phyloP scores from a whole-genome alignment of 1,140 invertebrate species.

The Drosophila repleta region DNA sequence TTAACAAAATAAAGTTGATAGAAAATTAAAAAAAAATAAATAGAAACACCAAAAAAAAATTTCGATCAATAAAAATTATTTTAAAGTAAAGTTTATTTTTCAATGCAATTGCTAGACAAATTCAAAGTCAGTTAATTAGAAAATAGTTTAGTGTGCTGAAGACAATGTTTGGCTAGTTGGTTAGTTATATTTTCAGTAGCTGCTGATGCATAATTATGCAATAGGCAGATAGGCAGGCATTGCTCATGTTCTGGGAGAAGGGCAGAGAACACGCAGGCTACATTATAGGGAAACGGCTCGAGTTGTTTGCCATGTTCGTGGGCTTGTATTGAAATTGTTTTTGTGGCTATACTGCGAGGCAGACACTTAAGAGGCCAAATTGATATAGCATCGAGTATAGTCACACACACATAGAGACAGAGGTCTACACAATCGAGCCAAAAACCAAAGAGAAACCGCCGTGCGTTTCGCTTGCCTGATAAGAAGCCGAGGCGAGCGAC shows the following conservation, averaged over 20 bases:
- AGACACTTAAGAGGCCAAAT: conserved; percentile 17
- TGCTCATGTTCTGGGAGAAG: background rate
- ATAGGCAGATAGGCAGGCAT: conserved; percentile 22
- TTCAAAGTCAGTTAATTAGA: too few species aligned
- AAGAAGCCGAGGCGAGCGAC: conserved; percentile 31
- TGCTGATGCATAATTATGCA: conserved; percentile 19
- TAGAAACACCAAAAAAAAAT: too few species aligned
- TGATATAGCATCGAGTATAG: conserved; percentile 23
- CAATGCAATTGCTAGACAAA: too few species aligned
- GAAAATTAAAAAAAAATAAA: too few species aligned
- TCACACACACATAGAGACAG: conserved; percentile 18
- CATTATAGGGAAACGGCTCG: background rate
- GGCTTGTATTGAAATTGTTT: conserved; percentile 5
- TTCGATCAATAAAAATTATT: too few species aligned
- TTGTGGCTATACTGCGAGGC: background rate
- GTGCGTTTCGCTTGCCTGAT: conserved; percentile 43
- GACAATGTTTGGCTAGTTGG: background rate
- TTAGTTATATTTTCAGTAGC: conserved; percentile 23
- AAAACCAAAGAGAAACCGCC: conserved; percentile 41
- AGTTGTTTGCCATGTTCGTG: conserved; percentile 1
- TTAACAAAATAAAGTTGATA: too few species aligned
- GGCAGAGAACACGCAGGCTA: background rate
- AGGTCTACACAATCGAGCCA: conserved; percentile 16
- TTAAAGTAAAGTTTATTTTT: too few species aligned
- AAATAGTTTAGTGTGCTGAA: too few species aligned